A percentile compares a stretch with the other conserved stretches of the same genome.
Evolutionary conservation across 2,797 vertebrate species (phyloP).

Genomic region (Taenioides sp.): DNA sequence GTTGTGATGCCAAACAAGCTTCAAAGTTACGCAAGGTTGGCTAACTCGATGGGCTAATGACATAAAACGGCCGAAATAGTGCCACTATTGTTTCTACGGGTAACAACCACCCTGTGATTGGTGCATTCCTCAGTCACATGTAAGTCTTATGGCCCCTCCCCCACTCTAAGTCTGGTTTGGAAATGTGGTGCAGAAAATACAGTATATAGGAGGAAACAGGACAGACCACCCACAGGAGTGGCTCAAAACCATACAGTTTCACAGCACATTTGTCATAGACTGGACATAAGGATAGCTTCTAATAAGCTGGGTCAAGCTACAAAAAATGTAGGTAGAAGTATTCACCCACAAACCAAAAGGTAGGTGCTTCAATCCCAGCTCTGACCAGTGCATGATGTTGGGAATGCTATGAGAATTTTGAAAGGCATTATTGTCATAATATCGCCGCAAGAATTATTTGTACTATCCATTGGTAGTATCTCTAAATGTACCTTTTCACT

Average conservation of each 20-base stretch:
- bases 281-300: neutral
- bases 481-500: neutral
- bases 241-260: neutral
- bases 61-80: conserved; percentile 71
- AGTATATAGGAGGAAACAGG: conserved; percentile 36
- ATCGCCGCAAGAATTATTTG: neutral
- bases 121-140: conserved; percentile 67
- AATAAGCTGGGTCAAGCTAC: neutral
- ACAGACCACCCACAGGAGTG: conserved; percentile 9
- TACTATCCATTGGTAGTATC: neutral
- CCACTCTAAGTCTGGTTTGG: conserved; percentile 28
- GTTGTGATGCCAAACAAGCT: conserved; percentile 69
- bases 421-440: neutral
- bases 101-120: conserved; percentile 60
- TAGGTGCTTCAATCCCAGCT: neutral
- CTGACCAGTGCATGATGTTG: neutral
- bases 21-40: conserved; percentile 67
- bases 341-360: neutral
- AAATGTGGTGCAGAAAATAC: conserved; percentile 33
- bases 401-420: neutral
- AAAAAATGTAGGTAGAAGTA: neutral
- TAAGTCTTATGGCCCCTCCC: conserved; percentile 62
- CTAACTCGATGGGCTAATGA: conserved; percentile 65
- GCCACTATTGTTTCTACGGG: conserved; percentile 64
- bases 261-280: conserved; percentile 9